Base-by-base conservation (phyloP, 2,888 invertebrate species). In the Amphipoea lucens region DNA sequence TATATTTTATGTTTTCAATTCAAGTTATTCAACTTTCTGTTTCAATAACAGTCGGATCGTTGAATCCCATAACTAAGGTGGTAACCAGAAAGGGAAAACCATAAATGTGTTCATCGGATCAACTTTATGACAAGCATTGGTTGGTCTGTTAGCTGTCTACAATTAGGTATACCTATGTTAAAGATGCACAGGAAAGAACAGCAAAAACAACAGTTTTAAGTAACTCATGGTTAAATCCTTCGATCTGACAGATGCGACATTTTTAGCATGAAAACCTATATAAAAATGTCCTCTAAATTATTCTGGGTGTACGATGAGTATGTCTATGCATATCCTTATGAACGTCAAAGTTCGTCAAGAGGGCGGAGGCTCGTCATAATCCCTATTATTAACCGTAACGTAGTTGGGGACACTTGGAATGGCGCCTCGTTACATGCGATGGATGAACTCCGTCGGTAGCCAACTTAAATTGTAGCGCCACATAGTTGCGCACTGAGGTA, bases 311-410 rank as follows among this genome's bases (percentile, higher is more conserved):
- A 66, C 57, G 57, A 29, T 51, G 17, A 20, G 36, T 60, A 62
- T 48, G 62, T n/a, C 23, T 71, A 29, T 76, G 62, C 75, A 48
- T 84, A 84, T 63, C 70, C 67, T 74, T 63, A 67, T 51, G 36
- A 51, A 82, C 29, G 60, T 72, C 76, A 62, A 79, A 85, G 71
- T 76, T 82, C 29, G 54, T 62, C 63, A 70, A 70, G 69, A 73
- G 77, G 75, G 57, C 62, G 29, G 42, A 67, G 71, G 71, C 76
- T 74, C 69, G 78, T 87, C 82, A 86, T 88, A 86, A 88, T 86
- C 69, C 78, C 79, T 74, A 87, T 81, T 87, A 86, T 88, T 84
- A 88, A 81, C 84, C 73, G 76, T 88, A 88, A 88, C 81, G 88
- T 81, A 76, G 89, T 88, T 87, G 69, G 76, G 62, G 74, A 79